Evolutionary conservation across 2,888 invertebrate genomes (phyloP).

Genomic region (Eueremaeus valkanovi): DNA sequence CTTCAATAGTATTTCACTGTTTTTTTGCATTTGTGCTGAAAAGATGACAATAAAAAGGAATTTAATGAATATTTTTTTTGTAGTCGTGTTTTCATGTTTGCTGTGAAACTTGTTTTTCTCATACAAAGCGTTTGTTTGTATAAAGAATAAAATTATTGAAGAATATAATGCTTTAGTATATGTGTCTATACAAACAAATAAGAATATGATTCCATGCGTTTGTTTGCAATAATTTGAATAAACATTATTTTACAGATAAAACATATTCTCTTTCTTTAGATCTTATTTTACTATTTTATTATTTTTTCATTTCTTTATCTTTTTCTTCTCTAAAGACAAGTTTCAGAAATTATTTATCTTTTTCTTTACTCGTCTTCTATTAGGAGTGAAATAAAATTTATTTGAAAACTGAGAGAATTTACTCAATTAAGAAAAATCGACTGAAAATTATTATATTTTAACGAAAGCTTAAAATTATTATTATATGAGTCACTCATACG

Average conservation of each 20-base stretch:
- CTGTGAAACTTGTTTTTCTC: background rate
- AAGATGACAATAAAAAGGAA: background rate
- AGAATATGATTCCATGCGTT: too few relatives aligned
- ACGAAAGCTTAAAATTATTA: background rate
- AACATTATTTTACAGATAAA: constrained; percentile 1
- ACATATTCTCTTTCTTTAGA: background rate
- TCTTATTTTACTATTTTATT: too few relatives aligned
- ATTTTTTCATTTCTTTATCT: too few relatives aligned
- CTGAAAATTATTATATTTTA: background rate
- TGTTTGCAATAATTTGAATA: constrained; percentile 2
- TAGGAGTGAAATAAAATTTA: background rate
- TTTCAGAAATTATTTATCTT: too few relatives aligned
- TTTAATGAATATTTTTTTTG: background rate
- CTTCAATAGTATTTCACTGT: background rate
- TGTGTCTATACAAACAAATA: too few relatives aligned
- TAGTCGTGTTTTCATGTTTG: background rate
- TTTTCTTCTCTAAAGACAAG: too few relatives aligned
- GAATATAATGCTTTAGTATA: too few relatives aligned
- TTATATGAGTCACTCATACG: background rate
- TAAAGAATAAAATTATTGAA: too few relatives aligned
- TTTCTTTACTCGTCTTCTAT: too few relatives aligned
- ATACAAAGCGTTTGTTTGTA: too few relatives aligned
- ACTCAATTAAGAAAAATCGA: constrained; percentile 1
- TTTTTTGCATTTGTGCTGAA: background rate
- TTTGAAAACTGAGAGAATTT: too few relatives aligned